phyloP scores from a whole-genome alignment of 2,797 vertebrate species.

The Enteromius paludinosus region DNA sequence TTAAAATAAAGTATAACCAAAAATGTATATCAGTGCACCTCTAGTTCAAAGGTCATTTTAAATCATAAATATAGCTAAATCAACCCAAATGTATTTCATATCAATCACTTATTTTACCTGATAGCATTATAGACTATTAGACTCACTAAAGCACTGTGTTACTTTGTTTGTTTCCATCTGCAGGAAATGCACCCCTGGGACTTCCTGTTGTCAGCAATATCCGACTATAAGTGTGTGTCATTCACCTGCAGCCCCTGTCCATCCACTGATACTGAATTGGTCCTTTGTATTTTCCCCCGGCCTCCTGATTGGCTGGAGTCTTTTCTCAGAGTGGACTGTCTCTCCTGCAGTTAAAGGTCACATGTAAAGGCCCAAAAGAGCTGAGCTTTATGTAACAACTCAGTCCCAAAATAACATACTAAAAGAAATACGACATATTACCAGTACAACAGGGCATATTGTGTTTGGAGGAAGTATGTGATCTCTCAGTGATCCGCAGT shows the following conservation, averaged over 20 bases:
- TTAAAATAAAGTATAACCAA: not conserved
- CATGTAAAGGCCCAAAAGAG: constrained; percentile 15
- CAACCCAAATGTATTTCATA: not conserved
- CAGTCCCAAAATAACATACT: not conserved
- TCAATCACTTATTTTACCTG: not conserved
- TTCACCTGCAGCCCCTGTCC: constrained; percentile 93
- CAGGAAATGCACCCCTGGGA: not conserved
- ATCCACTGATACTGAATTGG: constrained; percentile 91
- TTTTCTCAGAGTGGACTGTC: constrained; percentile 87
- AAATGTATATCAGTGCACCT: not conserved
- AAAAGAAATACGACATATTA: not conserved
- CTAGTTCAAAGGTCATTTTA: not conserved
- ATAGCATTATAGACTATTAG: not conserved
- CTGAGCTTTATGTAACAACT: not conserved
- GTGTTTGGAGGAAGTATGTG: constrained; percentile 75
- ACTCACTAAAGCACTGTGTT: constrained; percentile 1
- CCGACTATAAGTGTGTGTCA: not conserved
- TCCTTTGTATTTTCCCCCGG: constrained; percentile 90
- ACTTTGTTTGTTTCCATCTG: not conserved
- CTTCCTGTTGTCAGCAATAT: not conserved
- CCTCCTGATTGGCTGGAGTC: constrained; percentile 86
- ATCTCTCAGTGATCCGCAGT: constrained; percentile 91
- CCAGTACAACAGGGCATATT: constrained; percentile 18
- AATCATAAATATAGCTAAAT: not conserved
- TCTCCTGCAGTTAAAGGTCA: constrained; percentile 79